phyloP scores from a whole-genome alignment of 2,888 invertebrate species.

The Linnaemya vulpina region DNA sequence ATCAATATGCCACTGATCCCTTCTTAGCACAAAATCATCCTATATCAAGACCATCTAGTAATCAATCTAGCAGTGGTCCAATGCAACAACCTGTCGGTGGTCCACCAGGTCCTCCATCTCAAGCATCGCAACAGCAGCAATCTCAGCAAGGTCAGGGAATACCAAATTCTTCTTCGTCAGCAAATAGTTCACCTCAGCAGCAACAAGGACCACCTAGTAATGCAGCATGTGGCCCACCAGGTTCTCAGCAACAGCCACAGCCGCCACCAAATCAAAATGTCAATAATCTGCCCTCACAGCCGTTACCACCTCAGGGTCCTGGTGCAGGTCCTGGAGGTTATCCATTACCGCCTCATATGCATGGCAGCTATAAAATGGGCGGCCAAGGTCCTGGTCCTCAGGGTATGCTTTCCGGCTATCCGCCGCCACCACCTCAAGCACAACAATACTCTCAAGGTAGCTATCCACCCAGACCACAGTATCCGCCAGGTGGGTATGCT shows the following conservation, averaged over 20 bases:
- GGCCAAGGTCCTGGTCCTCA: constrained; percentile 84
- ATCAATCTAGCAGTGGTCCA: constrained; percentile 85
- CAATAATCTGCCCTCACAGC: constrained; percentile 81
- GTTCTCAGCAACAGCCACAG: constrained; percentile 75
- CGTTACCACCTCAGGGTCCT: constrained; percentile 76
- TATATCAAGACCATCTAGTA: constrained; percentile 97
- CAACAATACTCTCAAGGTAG: constrained; percentile 85
- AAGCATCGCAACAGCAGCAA: constrained; percentile 77
- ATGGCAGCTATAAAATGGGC: constrained; percentile 86
- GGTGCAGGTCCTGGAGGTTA: constrained; percentile 78
- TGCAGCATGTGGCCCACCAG: constrained; percentile 81
- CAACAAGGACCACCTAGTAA: constrained; percentile 76
- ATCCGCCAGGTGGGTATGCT: constrained; percentile 84
- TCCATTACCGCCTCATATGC: constrained; percentile 81
- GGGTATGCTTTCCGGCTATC: constrained; percentile 84
- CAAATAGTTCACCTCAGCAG: constrained; percentile 81
- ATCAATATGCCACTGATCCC: not conserved
- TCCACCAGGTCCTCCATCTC: constrained; percentile 78
- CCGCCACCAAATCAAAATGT: constrained; percentile 80
- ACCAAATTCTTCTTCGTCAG: constrained; percentile 79
- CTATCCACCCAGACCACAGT: constrained; percentile 84
- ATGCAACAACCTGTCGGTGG: constrained; percentile 79
- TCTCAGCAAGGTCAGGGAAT: constrained; percentile 76
- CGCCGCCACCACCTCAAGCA: constrained; percentile 84
- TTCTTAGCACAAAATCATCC: constrained; percentile 91